Evolutionary conservation across 2,113 vertebrate genomes (phyloP).

Genomic region (Labeo rohita): DNA sequence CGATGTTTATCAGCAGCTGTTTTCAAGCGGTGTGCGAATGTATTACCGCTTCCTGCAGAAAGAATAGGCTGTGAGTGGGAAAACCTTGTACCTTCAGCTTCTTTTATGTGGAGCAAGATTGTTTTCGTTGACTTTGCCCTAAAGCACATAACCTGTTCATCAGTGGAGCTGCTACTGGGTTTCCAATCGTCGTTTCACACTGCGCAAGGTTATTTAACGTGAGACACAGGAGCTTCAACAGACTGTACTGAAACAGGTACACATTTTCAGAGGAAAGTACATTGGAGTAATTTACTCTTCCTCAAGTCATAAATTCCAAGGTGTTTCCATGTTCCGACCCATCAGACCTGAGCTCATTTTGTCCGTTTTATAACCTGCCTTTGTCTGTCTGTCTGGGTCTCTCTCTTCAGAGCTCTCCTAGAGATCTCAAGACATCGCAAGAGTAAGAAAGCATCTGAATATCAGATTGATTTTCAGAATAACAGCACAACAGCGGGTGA

Average conservation of each 20-base stretch:
- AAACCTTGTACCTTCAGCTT: constrained; percentile 9
- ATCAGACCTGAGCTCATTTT: not conserved
- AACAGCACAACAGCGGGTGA: not conserved
- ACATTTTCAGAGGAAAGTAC: not conserved
- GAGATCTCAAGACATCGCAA: too few species aligned
- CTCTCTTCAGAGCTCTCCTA: not conserved
- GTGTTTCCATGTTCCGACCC: not conserved
- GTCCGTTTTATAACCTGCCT: not conserved
- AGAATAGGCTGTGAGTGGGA: not conserved
- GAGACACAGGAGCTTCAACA: not conserved
- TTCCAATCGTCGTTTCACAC: not conserved
- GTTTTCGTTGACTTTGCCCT: not conserved
- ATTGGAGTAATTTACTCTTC: not conserved
- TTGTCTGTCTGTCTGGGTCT: not conserved
- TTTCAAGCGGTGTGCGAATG: not conserved
- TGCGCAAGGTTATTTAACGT: constrained; percentile 1
- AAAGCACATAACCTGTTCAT: constrained; percentile 15
- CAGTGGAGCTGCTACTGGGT: not conserved
- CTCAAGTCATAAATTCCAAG: constrained; percentile 10
- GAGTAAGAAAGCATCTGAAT: not conserved
- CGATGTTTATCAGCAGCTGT: constrained; percentile 14
- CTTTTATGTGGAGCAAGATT: not conserved
- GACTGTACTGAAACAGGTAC: not conserved
- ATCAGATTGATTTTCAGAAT: not conserved
- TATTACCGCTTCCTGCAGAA: not conserved